Conservation (phyloP, 1,140 invertebrate genomes). For the Andrena cerasifolii region DNA sequence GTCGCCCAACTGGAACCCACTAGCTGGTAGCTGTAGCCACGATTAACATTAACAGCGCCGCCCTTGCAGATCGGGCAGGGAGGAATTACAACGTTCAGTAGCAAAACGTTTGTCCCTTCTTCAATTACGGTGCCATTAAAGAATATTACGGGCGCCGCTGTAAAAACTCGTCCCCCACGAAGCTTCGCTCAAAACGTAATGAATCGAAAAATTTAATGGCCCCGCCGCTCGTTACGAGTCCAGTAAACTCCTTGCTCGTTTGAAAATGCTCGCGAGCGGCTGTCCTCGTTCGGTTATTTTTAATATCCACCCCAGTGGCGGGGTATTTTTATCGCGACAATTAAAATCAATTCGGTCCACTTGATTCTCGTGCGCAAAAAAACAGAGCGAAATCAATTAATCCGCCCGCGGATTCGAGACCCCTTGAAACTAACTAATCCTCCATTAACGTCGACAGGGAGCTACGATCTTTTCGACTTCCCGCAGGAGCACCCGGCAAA, state of each 20-base stretch:
- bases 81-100: too few relatives aligned
- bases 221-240: not conserved
- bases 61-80: too few relatives aligned
- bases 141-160: not conserved
- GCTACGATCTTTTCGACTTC: too few relatives aligned
- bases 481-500: too few relatives aligned
- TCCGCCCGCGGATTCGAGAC: too few relatives aligned
- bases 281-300: constrained; percentile 4
- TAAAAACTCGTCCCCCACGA: not conserved
- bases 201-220: not conserved
- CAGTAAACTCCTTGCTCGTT: constrained; percentile 1
- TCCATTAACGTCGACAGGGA: too few relatives aligned
- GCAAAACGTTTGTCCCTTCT: not conserved
- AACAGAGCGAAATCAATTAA: too few relatives aligned
- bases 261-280: not conserved
- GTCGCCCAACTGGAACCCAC: too few relatives aligned
- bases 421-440: too few relatives aligned
- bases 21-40: too few relatives aligned
- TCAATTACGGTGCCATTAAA: not conserved
- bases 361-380: too few relatives aligned
- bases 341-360: constrained; percentile 30
- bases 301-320: not conserved
- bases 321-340: not conserved
- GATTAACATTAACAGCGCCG: too few relatives aligned
- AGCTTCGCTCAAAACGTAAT: not conserved